A percentile compares a stretch with the other conserved stretches of the same genome.
Conservation (phyloP, 2,888 invertebrate genomes). For the Deilephila elpenor region DNA sequence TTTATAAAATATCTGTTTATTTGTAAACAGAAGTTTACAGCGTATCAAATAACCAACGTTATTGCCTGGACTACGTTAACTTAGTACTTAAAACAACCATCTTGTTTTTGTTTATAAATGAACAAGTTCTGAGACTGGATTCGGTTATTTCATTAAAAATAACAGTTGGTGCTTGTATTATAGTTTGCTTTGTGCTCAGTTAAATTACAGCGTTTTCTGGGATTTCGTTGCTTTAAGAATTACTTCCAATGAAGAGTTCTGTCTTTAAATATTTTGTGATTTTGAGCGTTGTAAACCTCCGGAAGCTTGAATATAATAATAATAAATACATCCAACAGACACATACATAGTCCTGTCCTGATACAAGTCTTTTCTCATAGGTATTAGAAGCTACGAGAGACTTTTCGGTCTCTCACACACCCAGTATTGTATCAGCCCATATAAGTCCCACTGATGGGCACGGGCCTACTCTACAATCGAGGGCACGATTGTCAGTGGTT, state of each 20-base stretch:
- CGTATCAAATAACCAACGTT: not conserved
- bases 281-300: too few species aligned
- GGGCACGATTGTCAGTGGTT: too few species aligned
- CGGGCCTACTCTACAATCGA: too few species aligned
- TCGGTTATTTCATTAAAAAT: constrained; percentile 21
- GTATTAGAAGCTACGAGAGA: too few species aligned
- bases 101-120: constrained; percentile 2
- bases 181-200: not conserved
- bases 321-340: too few species aligned
- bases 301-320: too few species aligned
- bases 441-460: too few species aligned
- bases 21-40: not conserved
- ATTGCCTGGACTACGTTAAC: not conserved
- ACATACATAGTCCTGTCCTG: too few species aligned
- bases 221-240: not conserved
- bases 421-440: too few species aligned
- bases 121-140: not conserved
- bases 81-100: constrained; percentile 10
- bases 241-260: not conserved
- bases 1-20: not conserved
- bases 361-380: too few species aligned
- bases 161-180: not conserved
- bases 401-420: too few species aligned
- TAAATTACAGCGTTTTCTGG: not conserved
- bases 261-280: not conserved